Conservation (phyloP, 2,888 invertebrate genomes). For the Tetragnatha montana region DNA sequence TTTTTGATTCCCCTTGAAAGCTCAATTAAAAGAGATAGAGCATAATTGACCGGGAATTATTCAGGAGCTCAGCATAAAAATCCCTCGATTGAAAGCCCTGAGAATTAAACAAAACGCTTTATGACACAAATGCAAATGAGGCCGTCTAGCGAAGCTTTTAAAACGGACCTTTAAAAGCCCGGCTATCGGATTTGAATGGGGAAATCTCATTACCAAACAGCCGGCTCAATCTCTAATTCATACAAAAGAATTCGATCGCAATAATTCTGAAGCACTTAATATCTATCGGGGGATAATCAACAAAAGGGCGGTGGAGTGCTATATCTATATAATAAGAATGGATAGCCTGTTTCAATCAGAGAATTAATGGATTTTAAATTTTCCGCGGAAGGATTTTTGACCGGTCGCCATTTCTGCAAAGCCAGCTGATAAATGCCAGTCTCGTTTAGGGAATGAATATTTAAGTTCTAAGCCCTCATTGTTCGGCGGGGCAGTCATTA, state of each 20-base stretch:
- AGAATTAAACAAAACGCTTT: neutral
- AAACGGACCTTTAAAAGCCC: neutral
- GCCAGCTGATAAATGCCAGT: neutral
- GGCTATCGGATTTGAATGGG: neutral
- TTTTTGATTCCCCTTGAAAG: neutral
- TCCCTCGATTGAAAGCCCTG: neutral
- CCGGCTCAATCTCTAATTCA: neutral
- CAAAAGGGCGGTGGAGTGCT: neutral
- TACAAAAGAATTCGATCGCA: neutral
- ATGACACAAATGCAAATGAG: neutral
- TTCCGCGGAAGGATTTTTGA: constrained; percentile 6
- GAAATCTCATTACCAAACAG: neutral
- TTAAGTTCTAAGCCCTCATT: constrained; percentile 9
- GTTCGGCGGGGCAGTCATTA: neutral
- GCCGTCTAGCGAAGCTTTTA: neutral
- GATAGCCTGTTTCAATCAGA: constrained; percentile 20
- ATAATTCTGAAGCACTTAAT: neutral
- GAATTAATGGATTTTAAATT: constrained; percentile 47
- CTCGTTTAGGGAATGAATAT: constrained; percentile 27
- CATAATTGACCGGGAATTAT: neutral
- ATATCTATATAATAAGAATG: neutral
- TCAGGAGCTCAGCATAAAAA: neutral
- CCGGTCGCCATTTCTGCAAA: neutral
- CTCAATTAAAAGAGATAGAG: neutral
- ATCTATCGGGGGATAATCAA: neutral